phyloP scores from a whole-genome alignment of 2,797 vertebrate species.

The Peromyscus aztecus region DNA sequence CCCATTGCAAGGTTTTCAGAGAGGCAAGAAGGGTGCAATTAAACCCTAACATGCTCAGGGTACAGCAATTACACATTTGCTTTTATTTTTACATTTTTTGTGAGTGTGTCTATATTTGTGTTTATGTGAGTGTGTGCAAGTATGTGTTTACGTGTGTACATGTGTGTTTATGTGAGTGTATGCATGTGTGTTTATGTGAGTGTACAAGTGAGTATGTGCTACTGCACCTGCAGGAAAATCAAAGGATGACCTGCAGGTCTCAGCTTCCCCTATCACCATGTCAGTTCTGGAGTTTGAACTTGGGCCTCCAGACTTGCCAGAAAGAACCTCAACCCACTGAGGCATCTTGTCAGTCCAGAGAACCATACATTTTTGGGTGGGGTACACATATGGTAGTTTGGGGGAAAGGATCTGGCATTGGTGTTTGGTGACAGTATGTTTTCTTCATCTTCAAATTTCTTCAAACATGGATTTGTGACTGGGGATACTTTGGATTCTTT shows the following conservation, averaged over 20 bases:
- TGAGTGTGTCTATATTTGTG: background rate
- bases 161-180: background rate
- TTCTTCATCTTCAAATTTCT: background rate
- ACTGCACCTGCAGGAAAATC: background rate
- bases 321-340: background rate
- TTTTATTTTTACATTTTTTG: background rate
- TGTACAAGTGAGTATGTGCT: background rate
- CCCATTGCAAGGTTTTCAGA: background rate
- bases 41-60: background rate
- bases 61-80: background rate
- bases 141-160: too few species aligned
- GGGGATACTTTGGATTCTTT: background rate
- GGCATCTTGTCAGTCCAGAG: too few species aligned
- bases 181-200: background rate
- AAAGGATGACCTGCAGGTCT: background rate
- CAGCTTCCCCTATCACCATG: background rate
- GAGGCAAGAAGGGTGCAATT: background rate
- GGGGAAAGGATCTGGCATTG: background rate
- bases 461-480: background rate
- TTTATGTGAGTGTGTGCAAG: too few species aligned
- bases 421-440: background rate
- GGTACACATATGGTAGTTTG: background rate
- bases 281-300: background rate
- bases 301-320: background rate
- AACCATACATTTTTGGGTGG: background rate